These are phyloP conservation scores for Cheilosia pagana DNA, from an alignment of 2,888 invertebrate genomes.

Conservation along the genomic window DNA sequence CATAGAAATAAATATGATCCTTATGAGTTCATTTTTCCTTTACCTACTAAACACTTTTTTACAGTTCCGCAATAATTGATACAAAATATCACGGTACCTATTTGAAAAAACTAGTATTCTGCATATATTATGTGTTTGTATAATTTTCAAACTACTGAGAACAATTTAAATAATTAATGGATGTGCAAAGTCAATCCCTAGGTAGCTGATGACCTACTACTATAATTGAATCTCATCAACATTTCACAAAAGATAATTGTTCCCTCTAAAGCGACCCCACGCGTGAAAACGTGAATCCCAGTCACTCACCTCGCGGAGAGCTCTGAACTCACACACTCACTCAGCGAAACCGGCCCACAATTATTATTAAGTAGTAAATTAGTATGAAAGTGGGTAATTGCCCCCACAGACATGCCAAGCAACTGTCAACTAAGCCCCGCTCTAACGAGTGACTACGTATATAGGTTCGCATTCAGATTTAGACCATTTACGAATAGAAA, in stretches of 20 bases:
- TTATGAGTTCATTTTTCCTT: no score
- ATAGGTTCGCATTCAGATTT: conserved; percentile 28
- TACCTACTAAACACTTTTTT: no score
- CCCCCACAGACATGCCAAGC: conserved; percentile 69
- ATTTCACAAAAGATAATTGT: conserved; percentile 36
- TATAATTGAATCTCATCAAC: conserved; percentile 34
- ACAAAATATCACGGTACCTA: no score
- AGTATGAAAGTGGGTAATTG: conserved; percentile 71
- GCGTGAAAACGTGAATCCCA: conserved; percentile 36
- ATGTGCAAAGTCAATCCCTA: conserved; percentile 43
- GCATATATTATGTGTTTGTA: no score
- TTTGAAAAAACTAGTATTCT: no score
- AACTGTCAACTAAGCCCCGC: conserved; percentile 59
- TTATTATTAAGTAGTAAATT: conserved; percentile 64
- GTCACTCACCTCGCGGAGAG: conserved; percentile 58
- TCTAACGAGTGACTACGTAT: conserved; percentile 54
- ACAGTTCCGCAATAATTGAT: no score
- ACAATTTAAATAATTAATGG: conserved; percentile 52
- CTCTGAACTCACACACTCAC: conserved; percentile 59
- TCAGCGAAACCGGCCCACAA: conserved; percentile 38
- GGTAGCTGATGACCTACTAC: conserved; percentile 25
- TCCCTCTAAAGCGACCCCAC: conserved; percentile 9
- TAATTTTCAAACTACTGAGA: background rate
- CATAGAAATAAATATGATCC: no score
- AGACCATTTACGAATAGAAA: conserved; percentile 27